Percentiles rank a stretch among this genome's conserved stretches.
Evolutionary conservation across 1,140 invertebrate species (phyloP).

Genomic region (Drosophila kohkoa): DNA sequence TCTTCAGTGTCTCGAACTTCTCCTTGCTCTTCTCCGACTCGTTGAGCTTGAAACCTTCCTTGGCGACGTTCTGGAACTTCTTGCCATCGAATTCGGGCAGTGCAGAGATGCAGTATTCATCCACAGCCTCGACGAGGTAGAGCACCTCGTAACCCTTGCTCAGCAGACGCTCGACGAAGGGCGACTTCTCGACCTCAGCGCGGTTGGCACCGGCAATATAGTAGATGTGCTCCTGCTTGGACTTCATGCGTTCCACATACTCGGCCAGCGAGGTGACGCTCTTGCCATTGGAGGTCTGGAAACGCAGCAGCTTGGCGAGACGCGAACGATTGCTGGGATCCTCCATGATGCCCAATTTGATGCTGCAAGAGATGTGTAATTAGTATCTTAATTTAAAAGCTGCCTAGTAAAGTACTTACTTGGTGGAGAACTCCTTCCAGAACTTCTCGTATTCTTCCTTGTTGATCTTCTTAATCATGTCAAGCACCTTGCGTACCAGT

Average conservation of each 20-base stretch:
- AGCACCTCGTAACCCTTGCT: conserved; percentile 98
- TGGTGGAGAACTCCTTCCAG: conserved; percentile 99
- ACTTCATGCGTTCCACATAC: conserved; percentile 98
- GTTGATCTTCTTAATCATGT: conserved; percentile 99
- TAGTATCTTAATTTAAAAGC: neutral
- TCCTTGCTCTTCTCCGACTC: conserved; percentile 94
- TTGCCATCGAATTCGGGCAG: conserved; percentile 99
- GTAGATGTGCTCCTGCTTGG: conserved; percentile 98
- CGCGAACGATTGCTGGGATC: conserved; percentile 98
- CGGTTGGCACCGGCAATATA: conserved; percentile 96
- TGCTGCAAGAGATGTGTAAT: conserved; percentile 85
- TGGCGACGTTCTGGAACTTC: conserved; percentile 99
- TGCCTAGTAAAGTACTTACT: conserved; percentile 86
- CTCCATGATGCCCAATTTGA: conserved; percentile 99
- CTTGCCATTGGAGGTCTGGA: conserved; percentile 93
- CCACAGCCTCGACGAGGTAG: conserved; percentile 98
- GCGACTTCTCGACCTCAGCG: conserved; percentile 96
- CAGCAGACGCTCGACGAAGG: conserved; percentile 97
- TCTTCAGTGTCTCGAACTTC: conserved; percentile 92
- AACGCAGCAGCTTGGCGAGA: conserved; percentile 96
- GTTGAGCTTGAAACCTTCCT: conserved; percentile 97
- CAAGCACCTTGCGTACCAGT: conserved; percentile 97
- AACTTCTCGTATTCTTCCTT: conserved; percentile 97
- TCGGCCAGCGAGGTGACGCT: conserved; percentile 92
- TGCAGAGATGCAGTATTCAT: conserved; percentile 98